Conservation (phyloP, 2,888 invertebrate species). For the Scotopteryx bipunctaria region DNA sequence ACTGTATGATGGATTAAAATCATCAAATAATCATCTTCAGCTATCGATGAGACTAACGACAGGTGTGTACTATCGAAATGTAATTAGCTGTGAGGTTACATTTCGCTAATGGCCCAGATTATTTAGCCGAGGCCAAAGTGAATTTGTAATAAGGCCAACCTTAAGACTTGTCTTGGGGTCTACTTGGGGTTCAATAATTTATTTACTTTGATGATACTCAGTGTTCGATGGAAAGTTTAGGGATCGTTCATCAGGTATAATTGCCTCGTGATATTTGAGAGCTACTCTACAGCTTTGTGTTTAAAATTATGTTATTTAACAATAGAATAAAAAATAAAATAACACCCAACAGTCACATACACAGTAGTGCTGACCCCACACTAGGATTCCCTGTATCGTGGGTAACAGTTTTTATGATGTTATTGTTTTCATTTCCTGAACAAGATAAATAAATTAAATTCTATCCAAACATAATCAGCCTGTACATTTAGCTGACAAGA, state of each 20-base stretch:
- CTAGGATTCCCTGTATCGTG: no score
- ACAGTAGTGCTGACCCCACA: no score
- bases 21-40: not conserved
- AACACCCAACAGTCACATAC: no score
- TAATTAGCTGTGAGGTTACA: slow-evolving; percentile 61
- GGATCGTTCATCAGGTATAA: slow-evolving; percentile 41
- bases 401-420: no score
- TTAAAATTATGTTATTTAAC: no score
- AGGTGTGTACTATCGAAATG: slow-evolving; percentile 70
- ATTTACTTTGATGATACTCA: slow-evolving; percentile 59
- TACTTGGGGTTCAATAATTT: slow-evolving; percentile 58
- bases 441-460: no score
- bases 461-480: no score
- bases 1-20: slow-evolving; percentile 18
- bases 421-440: no score
- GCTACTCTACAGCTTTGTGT: not conserved
- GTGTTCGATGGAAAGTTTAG: slow-evolving; percentile 41
- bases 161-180: slow-evolving; percentile 52
- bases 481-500: no score
- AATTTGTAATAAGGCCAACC: slow-evolving; percentile 70
- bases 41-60: slow-evolving; percentile 35
- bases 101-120: slow-evolving; percentile 67
- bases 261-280: slow-evolving; percentile 29
- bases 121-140: slow-evolving; percentile 63
- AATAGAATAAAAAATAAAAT: no score